A percentile compares a stretch with the other conserved stretches of the same genome.
These are phyloP conservation scores for Drosophila meridiana DNA, from an alignment of 2,888 invertebrate species.

Conservation along the genomic window DNA sequence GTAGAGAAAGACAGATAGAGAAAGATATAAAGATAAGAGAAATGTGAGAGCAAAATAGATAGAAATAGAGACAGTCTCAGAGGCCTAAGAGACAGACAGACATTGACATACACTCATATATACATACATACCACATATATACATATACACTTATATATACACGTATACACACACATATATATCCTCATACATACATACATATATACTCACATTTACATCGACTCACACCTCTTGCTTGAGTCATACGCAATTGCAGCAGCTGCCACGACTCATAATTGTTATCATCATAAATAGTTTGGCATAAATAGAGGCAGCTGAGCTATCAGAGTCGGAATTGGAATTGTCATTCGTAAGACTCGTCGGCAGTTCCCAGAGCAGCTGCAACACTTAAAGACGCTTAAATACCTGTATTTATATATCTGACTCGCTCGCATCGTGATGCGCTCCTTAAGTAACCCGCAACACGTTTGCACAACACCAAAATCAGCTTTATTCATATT, in stretches of 20 bases:
- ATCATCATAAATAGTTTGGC: slow-evolving; percentile 22
- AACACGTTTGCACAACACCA: slow-evolving; percentile 9
- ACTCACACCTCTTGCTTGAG: not conserved
- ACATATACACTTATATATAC: not conserved
- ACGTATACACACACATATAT: not conserved
- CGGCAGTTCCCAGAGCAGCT: slow-evolving; percentile 32
- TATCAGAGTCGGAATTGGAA: not conserved
- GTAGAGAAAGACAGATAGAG: slow-evolving; percentile 19
- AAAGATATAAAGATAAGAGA: not conserved
- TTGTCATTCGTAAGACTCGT: not conserved
- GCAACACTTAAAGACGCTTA: slow-evolving; percentile 18
- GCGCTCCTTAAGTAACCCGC: slow-evolving; percentile 6
- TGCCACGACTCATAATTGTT: slow-evolving; percentile 40
- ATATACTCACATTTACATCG: not conserved
- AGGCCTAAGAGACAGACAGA: too few species aligned
- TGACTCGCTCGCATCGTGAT: slow-evolving; percentile 28
- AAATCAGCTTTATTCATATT: not conserved
- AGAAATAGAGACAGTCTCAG: too few species aligned
- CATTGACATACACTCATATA: too few species aligned
- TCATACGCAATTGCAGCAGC: slow-evolving; percentile 42
- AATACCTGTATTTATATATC: not conserved
- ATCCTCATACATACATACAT: not conserved
- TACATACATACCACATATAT: not conserved
- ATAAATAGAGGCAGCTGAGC: not conserved
- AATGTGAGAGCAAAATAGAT: too few species aligned